Percentiles rank a stretch among this genome's conserved stretches.
These are phyloP conservation scores for Cololabis saira DNA, from an alignment of 2,113 vertebrate species.

Conservation along the genomic window DNA sequence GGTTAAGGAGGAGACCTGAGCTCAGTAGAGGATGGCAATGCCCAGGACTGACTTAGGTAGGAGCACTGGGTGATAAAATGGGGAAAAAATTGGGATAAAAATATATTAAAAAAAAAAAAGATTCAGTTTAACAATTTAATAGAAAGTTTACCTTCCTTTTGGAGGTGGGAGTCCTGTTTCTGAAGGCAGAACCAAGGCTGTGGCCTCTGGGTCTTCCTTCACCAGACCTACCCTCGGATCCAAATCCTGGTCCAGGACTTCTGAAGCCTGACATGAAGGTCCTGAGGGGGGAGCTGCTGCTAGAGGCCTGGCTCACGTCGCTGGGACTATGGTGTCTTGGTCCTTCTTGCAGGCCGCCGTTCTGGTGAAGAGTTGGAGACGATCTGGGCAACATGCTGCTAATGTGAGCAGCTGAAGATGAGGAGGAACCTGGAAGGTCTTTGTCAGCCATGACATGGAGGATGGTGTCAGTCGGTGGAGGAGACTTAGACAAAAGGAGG, in stretches of 20 bases:
- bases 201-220: conserved; percentile 18
- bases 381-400: not conserved
- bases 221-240: conserved; percentile 8
- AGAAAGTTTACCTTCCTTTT: conserved; percentile 35
- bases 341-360: conserved; percentile 1
- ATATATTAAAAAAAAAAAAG: no score
- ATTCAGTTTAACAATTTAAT: not conserved
- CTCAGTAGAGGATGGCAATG: no score
- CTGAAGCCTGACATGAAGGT: conserved; percentile 9
- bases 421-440: not conserved
- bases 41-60: no score
- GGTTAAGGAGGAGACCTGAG: no score
- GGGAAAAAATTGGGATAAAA: no score
- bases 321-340: conserved; percentile 6
- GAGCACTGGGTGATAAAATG: no score
- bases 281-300: conserved; percentile 17
- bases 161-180: conserved; percentile 3
- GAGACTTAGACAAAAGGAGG: conserved; percentile 4
- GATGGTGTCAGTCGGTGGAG: conserved; percentile 7
- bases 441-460: conserved; percentile 34
- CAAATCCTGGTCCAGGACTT: conserved; percentile 4
- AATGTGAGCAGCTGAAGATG: conserved; percentile 23
- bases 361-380: conserved; percentile 8
- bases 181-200: conserved; percentile 27
- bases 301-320: conserved; percentile 1